These are phyloP conservation scores for Etheostoma cragini DNA, from an alignment of 2,113 vertebrate species.

Conservation along the genomic window DNA sequence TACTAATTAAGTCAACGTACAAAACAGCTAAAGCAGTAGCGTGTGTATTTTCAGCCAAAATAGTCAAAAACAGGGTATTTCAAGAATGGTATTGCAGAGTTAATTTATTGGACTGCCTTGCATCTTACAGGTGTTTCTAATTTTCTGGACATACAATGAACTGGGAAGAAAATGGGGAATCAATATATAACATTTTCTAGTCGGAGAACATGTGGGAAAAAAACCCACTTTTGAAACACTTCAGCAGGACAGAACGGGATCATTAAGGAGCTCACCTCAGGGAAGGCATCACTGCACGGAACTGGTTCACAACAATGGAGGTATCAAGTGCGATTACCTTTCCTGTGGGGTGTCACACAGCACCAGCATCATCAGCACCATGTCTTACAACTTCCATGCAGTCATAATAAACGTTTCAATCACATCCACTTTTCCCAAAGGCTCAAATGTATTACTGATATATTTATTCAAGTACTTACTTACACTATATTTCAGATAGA, in stretches of 20 bases:
- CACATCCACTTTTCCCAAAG: neutral
- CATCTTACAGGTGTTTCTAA: neutral
- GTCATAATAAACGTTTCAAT: too few relatives aligned
- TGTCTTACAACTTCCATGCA: neutral
- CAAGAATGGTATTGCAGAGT: neutral
- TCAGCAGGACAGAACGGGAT: neutral
- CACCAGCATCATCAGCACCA: neutral
- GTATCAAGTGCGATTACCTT: conserved; percentile 84
- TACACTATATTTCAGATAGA: neutral
- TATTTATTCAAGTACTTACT: neutral
- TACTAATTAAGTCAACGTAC: neutral
- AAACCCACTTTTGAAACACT: neutral
- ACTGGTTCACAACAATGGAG: conserved; percentile 85
- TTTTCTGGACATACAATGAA: neutral
- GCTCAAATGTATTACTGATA: neutral
- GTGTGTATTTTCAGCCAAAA: neutral
- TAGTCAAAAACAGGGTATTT: neutral
- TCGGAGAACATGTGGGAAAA: neutral
- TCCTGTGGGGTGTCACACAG: conserved; percentile 64
- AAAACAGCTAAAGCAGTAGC: neutral
- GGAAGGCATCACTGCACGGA: conserved; percentile 74
- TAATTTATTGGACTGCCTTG: neutral
- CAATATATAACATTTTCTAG: neutral
- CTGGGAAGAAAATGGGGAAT: neutral
- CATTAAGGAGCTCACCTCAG: conserved; percentile 48